phyloP scores from a whole-genome alignment of 2,888 invertebrate genomes.

The Hemaris fuciformis region DNA sequence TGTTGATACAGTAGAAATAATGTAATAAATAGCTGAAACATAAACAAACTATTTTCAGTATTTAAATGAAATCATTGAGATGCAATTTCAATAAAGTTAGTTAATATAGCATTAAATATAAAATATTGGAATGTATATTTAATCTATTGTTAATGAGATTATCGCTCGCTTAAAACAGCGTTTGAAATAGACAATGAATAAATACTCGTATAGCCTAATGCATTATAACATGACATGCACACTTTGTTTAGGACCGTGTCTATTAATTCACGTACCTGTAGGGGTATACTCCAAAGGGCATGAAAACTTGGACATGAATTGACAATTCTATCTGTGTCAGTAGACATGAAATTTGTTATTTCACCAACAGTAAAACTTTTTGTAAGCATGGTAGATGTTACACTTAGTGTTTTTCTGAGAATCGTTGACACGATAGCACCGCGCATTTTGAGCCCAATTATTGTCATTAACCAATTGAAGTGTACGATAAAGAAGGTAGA shows the following conservation, averaged over 20 bases:
- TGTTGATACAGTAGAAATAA: slow-evolving; percentile 92
- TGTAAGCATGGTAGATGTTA: slow-evolving; percentile 70
- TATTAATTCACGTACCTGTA: slow-evolving; percentile 82
- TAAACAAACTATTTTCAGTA: too few relatives aligned
- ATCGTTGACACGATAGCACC: slow-evolving; percentile 89
- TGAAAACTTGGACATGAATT: slow-evolving; percentile 98
- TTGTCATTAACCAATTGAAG: slow-evolving; percentile 93
- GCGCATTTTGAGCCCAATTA: slow-evolving; percentile 93
- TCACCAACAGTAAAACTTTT: slow-evolving; percentile 86
- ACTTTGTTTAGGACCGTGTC: too few relatives aligned
- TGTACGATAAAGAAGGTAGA: slow-evolving; percentile 90
- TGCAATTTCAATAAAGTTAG: too few relatives aligned
- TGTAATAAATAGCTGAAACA: slow-evolving; percentile 87
- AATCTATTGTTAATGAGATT: too few relatives aligned
- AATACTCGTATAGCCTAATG: too few relatives aligned
- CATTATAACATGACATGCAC: too few relatives aligned
- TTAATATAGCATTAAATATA: not conserved
- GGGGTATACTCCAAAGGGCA: slow-evolving; percentile 97
- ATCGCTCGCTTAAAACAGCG: too few relatives aligned
- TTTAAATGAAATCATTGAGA: too few relatives aligned
- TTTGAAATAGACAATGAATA: not conserved
- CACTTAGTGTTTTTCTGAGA: slow-evolving; percentile 81
- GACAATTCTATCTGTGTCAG: slow-evolving; percentile 96
- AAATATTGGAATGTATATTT: too few relatives aligned
- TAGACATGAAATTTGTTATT: slow-evolving; percentile 97